phyloP scores from a whole-genome alignment of 1,140 invertebrate genomes.

The Lerema accius region DNA sequence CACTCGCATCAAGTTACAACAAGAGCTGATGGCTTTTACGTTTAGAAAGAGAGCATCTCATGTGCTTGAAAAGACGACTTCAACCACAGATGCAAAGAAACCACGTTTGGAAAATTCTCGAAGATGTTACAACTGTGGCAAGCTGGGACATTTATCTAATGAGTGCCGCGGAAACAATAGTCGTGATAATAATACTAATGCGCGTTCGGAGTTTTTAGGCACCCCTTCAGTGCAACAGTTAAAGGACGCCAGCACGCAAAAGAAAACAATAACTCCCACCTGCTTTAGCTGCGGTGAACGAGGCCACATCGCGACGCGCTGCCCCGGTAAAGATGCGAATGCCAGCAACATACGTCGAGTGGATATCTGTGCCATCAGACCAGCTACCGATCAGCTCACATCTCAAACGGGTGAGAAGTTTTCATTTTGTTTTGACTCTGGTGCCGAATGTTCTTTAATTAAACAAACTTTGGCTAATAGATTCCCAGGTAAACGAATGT shows the following conservation, averaged over 20 bases:
- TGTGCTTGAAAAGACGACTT: neutral
- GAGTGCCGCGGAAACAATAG: constrained; percentile 10
- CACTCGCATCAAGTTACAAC: neutral
- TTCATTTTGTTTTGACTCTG: constrained; percentile 35
- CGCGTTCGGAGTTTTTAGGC: neutral
- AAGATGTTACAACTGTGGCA: constrained; percentile 20
- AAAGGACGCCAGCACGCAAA: neutral
- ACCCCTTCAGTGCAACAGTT: neutral
- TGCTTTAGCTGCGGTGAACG: constrained; percentile 14
- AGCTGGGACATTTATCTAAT: constrained; percentile 7
- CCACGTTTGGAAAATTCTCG: neutral
- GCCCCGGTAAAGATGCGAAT: neutral
- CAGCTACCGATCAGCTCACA: constrained; percentile 12
- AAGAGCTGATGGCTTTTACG: constrained; percentile 2
- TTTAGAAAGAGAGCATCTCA: neutral
- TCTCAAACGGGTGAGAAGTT: constrained; percentile 35
- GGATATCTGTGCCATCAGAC: constrained; percentile 24
- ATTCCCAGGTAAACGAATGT: neutral
- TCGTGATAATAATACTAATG: neutral
- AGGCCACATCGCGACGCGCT: constrained; percentile 25
- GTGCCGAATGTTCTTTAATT: neutral
- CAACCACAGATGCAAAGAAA: neutral
- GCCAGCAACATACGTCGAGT: constrained; percentile 2
- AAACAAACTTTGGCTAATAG: neutral
- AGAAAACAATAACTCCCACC: neutral